Evolutionary conservation across 2,888 invertebrate genomes (phyloP), one percentile per base, ranked within the genome.

Genomic region (Periphyllus acericola): DNA sequence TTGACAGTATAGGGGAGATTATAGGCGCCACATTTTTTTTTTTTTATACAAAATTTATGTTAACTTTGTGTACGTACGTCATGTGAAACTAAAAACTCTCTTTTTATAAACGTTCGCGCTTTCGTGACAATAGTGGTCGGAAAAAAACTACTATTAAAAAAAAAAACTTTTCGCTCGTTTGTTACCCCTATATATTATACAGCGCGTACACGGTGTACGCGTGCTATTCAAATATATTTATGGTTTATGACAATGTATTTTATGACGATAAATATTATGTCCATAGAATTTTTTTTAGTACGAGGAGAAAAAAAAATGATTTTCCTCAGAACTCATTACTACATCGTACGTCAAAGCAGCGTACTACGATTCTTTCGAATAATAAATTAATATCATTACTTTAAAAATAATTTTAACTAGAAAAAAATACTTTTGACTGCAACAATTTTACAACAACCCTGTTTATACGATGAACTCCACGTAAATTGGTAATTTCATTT

Each of bases 21-120:
- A 66, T 19, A n/a, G 76, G 84, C 76, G 84, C 84, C 76, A 76
- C 66, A 76, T 66, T 66, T 84, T 74, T 72, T 68, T n/a, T 66
- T 60, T 60, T 60, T 72, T 83, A 32, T 66, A 75, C 55, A 29
- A 72, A 68, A 83, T 74, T 0, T 36, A 74, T 75, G 66, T 25
- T 46, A 76, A 83, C 83, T 66, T 83, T 76, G 14, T 36, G 34
- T 74, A 84, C 19, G 46, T 46, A 84, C 19, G 46, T 46, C 46
- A 46, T 46, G 46, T 11, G 66, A 17, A 46, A 76, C 84, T 40
- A 3, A 76, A 84, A 84, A 84, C 74, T 83, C 29, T 29, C n/a
- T 83, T 74, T n/a, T 82, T 72, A 40, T 80, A 80, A 29, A 72
- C n/a, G 60, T 55, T 83, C 60, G 60, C 83, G 60, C 74, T 40